Base-by-base conservation (phyloP, 2,888 invertebrate species). In the Eupithecia insigniata region DNA sequence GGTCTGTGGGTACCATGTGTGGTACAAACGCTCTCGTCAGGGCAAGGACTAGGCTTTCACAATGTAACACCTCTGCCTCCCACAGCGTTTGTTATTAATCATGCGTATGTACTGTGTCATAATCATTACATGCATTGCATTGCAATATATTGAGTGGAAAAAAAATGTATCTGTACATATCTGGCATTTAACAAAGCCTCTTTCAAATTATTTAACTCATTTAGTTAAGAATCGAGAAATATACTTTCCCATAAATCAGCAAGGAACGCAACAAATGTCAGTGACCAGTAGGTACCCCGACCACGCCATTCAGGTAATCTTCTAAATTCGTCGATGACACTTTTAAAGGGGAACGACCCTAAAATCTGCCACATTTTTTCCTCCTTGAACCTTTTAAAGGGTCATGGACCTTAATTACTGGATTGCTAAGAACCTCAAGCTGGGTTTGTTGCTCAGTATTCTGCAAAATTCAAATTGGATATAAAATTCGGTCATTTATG, bases 11-110 rank as follows among this genome's bases (percentile, higher is more conserved):
- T 73, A 71, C 26, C 36, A 64, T 16, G 22, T 36, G 70, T 73
- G 74, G 64, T 70, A 72, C 73, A 69, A 70, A 71, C 71, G 70
- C 61, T 72, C 70, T 65, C 62, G 76, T 76, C 73, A 73, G 72
- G 71, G 60, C 79, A 79, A 79, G 79, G 79, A 75, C 76, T 75
- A 68, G 66, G 67, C 78, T 77, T 78, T 78, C 78, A 71, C 76
- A 78, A 76, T 65, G 55, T 66, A 26, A 12, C 55, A 66, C 43
- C 34, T 55, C 58, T 65, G 65, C 65, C 73, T 68, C 74, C 74
- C 67, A 74, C 74, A 69, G 62, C 16, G 16, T 62, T 67, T 71
- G 61, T 62, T 69, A 71, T 68, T 60, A 58, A 62, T 71, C 36
- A 65, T 66, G 65, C 43, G 18, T 65, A 65, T n/a, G 12, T 62